Evolutionary conservation across 2,797 vertebrate species (phyloP).

Genomic region (Hoplostethus mediterraneus): DNA sequence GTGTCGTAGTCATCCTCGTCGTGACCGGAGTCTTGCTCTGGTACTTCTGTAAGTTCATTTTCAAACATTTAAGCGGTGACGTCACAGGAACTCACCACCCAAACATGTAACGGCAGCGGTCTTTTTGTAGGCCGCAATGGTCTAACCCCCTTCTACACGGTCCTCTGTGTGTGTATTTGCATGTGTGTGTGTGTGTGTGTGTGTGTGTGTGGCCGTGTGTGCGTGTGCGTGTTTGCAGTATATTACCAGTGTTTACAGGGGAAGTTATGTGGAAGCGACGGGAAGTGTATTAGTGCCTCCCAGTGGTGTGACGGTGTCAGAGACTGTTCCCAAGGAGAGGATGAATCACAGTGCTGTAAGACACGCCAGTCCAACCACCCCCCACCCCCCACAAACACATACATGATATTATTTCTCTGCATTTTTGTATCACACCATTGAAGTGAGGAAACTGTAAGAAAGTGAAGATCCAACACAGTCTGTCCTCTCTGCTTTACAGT

Average conservation of each 20-base stretch:
- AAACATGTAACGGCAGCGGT: not conserved
- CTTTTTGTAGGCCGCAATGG: not conserved
- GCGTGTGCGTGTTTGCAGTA: constrained; percentile 73
- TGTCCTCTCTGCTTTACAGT: constrained; percentile 76
- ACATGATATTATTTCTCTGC: not conserved
- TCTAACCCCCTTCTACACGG: not conserved
- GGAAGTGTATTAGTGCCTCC: constrained; percentile 69
- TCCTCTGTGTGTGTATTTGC: not conserved
- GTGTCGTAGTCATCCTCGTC: constrained; percentile 57
- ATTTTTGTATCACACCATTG: not conserved
- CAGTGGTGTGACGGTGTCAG: constrained; percentile 88
- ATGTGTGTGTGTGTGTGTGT: not conserved
- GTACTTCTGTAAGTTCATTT: constrained; percentile 89
- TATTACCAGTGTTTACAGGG: constrained; percentile 74
- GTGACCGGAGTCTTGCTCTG: constrained; percentile 81
- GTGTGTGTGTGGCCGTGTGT: not conserved
- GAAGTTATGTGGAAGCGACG: constrained; percentile 73
- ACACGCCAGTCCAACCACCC: constrained; percentile 4
- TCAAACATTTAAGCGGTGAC: not conserved
- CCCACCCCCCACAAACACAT: not conserved
- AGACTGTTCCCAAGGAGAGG: constrained; percentile 86
- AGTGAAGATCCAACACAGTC: too few relatives aligned
- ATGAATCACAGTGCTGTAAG: constrained; percentile 91
- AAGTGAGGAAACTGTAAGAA: not conserved
- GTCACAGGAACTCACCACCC: not conserved